Conservation (phyloP, 1,140 invertebrate species). For the Drosophila persimilis region DNA sequence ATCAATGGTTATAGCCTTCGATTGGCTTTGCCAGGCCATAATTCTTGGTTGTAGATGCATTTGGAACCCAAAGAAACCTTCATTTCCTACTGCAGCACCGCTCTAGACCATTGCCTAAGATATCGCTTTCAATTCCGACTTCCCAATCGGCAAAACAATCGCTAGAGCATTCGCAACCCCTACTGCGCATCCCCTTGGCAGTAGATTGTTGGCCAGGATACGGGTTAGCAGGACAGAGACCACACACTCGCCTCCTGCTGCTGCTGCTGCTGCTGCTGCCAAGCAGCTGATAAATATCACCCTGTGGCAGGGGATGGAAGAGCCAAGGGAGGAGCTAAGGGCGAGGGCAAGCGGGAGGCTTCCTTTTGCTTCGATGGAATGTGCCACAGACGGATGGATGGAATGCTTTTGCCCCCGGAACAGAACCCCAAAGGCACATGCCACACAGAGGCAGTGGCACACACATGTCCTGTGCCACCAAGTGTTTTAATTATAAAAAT, state of each 20-base stretch:
- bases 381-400: conserved; percentile 5
- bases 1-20: too few relatives aligned
- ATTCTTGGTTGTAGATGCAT: too few relatives aligned
- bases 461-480: conserved; percentile 15
- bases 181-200: background rate
- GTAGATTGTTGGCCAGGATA: conserved; percentile 22
- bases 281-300: conserved; percentile 25
- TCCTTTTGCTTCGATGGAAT: conserved; percentile 13
- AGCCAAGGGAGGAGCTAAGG: too few relatives aligned
- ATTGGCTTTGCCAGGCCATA: too few relatives aligned
- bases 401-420: conserved; percentile 6
- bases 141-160: too few relatives aligned
- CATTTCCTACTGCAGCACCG: too few relatives aligned
- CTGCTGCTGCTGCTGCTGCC: background rate
- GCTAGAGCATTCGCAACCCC: too few relatives aligned
- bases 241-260: conserved; percentile 9
- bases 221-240: conserved; percentile 10
- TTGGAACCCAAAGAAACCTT: too few relatives aligned
- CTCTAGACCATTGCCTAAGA: too few relatives aligned
- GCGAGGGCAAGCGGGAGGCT: too few relatives aligned
- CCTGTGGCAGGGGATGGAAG: background rate
- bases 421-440: background rate
- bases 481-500: conserved; percentile 38
- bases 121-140: too few relatives aligned
- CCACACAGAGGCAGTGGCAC: background rate